Conservation (phyloP, 2,113 vertebrate species). For the Oophaga pumilio region DNA sequence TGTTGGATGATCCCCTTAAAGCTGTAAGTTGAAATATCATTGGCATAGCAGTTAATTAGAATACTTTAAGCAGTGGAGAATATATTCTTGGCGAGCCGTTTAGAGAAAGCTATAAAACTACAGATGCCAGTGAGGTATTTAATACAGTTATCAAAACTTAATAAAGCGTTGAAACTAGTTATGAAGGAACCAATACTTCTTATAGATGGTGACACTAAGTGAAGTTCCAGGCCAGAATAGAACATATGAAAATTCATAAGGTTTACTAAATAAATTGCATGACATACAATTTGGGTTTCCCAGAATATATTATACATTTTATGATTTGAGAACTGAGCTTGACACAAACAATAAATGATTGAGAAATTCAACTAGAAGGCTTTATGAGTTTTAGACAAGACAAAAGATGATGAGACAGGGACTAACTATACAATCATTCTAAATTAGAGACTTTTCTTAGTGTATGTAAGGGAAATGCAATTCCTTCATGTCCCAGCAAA, state of each 20-base stretch:
- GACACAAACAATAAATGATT: constrained; percentile 57
- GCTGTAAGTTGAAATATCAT: constrained; percentile 26
- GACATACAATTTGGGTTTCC: constrained; percentile 48
- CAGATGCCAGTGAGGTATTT: constrained; percentile 46
- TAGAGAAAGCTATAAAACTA: constrained; percentile 40
- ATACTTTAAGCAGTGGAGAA: constrained; percentile 26
- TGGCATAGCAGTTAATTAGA: constrained; percentile 45
- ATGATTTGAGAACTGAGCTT: constrained; percentile 43
- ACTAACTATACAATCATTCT: constrained; percentile 56
- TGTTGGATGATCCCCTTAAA: constrained; percentile 38
- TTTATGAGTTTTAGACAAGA: constrained; percentile 56
- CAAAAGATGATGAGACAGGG: constrained; percentile 52
- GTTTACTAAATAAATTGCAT: constrained; percentile 54
- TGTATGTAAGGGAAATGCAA: constrained; percentile 52
- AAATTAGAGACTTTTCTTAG: constrained; percentile 58
- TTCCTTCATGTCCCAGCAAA: constrained; percentile 53
- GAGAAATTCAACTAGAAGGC: constrained; percentile 55
- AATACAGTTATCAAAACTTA: constrained; percentile 54
- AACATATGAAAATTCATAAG: constrained; percentile 55
- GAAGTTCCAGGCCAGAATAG: constrained; percentile 29
- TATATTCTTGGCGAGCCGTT: constrained; percentile 34
- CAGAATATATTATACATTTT: constrained; percentile 46
- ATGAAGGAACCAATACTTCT: constrained; percentile 48
- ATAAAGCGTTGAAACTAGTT: constrained; percentile 55
- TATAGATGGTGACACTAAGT: constrained; percentile 55